Percentiles rank a stretch among this genome's conserved stretches.
Evolutionary conservation across 2,797 vertebrate species (phyloP).

Genomic region (Orientallactaga sibirica): DNA sequence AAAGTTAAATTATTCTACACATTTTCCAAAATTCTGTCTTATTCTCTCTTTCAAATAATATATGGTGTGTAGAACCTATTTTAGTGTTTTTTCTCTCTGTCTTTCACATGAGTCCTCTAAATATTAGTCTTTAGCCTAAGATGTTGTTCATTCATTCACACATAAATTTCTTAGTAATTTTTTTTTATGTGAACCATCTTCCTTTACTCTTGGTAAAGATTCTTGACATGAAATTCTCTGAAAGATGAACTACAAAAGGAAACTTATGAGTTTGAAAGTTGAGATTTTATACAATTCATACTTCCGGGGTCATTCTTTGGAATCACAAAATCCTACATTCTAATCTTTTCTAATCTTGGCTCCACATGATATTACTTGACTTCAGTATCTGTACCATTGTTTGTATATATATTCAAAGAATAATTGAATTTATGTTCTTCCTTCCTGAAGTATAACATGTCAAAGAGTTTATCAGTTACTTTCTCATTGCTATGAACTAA

Average conservation of each 20-base stretch:
- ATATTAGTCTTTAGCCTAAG: background rate
- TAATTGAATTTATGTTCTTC: too few species aligned
- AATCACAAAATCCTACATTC: slow-evolving; percentile 1
- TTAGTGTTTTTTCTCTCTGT: background rate
- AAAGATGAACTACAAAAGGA: background rate
- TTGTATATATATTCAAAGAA: too few species aligned
- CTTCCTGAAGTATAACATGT: too few species aligned
- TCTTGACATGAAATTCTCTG: background rate
- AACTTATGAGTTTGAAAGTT: background rate
- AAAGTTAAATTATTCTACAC: background rate
- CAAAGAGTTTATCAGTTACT: too few species aligned
- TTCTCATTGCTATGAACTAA: too few species aligned
- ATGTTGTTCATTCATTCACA: background rate
- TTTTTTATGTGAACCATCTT: background rate
- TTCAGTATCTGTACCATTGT: background rate
- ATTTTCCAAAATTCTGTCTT: background rate
- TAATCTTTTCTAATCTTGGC: background rate
- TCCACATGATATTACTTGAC: background rate
- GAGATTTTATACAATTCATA: background rate
- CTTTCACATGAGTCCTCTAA: background rate
- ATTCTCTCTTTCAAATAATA: background rate
- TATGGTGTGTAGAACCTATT: background rate
- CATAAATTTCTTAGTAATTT: background rate
- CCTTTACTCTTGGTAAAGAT: background rate
- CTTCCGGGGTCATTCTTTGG: background rate